phyloP scores from a whole-genome alignment of 2,113 vertebrate species.

The Melanerpes aurifrons region DNA sequence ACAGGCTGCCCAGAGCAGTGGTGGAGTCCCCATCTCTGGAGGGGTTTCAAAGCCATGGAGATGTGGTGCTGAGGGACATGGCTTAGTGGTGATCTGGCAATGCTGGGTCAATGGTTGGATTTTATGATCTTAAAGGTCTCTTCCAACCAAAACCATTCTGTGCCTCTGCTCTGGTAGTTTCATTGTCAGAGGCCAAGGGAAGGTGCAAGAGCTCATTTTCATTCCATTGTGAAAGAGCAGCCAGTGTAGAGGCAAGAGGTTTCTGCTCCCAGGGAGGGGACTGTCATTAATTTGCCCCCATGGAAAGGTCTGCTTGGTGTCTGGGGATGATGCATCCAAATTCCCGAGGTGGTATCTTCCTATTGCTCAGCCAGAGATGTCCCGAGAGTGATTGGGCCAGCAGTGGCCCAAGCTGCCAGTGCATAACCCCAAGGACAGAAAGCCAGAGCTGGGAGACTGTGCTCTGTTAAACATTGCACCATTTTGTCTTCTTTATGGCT shows the following conservation, averaged over 20 bases:
- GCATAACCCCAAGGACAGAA: background rate
- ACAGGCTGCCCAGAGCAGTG: too few relatives aligned
- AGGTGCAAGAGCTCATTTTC: background rate
- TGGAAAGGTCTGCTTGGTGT: background rate
- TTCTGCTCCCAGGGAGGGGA: background rate
- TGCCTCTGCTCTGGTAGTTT: background rate
- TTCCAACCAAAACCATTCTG: too few relatives aligned
- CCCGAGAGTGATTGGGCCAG: background rate
- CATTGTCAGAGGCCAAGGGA: background rate
- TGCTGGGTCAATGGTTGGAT: too few relatives aligned
- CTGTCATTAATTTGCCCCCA: background rate
- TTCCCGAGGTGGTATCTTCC: background rate
- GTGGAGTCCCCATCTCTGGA: too few relatives aligned
- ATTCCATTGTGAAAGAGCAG: background rate
- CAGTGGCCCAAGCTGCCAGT: fast-evolving
- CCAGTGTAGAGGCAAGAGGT: background rate
- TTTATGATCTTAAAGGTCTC: too few relatives aligned
- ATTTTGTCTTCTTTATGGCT: slow-evolving; percentile 39
- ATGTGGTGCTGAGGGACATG: too few relatives aligned
- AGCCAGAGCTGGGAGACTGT: background rate
- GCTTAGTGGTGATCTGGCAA: too few relatives aligned
- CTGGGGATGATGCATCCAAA: background rate
- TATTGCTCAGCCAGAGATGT: background rate
- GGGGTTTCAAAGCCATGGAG: too few relatives aligned
- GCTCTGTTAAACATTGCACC: background rate